Evolutionary conservation across 2,113 vertebrate species (phyloP).

Genomic region (Paraplagusia blochii): DNA sequence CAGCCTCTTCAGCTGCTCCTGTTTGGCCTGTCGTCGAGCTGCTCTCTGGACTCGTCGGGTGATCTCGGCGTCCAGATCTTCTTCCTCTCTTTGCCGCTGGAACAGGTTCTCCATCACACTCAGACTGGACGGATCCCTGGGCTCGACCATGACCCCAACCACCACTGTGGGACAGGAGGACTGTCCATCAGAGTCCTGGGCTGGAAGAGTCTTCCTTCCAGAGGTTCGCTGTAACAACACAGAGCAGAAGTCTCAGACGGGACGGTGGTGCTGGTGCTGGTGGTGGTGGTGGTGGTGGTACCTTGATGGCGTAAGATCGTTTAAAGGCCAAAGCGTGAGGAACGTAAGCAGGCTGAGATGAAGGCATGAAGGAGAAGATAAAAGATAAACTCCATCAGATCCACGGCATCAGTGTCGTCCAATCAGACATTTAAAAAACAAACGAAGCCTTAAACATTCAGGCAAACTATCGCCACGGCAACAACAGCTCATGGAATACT

Average conservation of each 20-base stretch:
- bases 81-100: conserved; percentile 74
- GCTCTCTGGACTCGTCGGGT: conserved; percentile 86
- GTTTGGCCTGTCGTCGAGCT: conserved; percentile 87
- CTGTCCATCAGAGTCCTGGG: conserved; percentile 13
- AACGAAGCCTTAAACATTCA: no score
- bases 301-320: conserved; percentile 86
- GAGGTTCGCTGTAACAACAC: conserved; percentile 25
- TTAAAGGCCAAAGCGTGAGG: conserved; percentile 93
- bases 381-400: no score
- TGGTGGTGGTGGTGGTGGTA: no score
- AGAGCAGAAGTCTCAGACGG: background rate
- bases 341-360: conserved; percentile 85
- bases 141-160: conserved; percentile 51
- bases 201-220: background rate
- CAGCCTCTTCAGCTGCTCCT: conserved; percentile 89
- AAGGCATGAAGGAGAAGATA: conserved; percentile 65
- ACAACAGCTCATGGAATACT: no score
- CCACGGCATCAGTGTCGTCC: no score
- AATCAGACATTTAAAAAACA: no score
- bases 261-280: no score
- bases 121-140: conserved; percentile 63
- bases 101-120: conserved; percentile 67
- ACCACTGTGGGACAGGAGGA: conserved; percentile 67
- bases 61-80: conserved; percentile 84
- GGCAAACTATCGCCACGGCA: background rate